Conservation (phyloP, 2,797 vertebrate species). For the Enteromius anoplus region DNA sequence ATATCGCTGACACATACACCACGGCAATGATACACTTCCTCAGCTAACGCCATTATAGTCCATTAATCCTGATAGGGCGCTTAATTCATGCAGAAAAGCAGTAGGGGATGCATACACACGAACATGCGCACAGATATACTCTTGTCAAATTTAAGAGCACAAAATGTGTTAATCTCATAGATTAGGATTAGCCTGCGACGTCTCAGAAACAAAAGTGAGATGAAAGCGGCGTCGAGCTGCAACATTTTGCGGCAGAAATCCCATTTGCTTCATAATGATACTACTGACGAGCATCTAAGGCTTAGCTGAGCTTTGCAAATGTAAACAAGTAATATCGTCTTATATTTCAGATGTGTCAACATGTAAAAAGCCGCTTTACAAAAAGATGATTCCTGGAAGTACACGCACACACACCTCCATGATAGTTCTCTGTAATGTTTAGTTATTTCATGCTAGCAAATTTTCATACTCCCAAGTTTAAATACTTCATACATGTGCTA, state of each 20-base stretch:
- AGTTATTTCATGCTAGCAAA: too few species aligned
- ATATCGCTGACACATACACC: conserved; percentile 34
- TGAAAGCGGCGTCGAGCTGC: conserved; percentile 26
- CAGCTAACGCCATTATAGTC: conserved; percentile 42
- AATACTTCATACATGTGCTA: conserved; percentile 4
- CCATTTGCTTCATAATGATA: conserved; percentile 49
- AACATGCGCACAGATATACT: conserved; percentile 33
- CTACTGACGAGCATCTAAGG: conserved; percentile 48
- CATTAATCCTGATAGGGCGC: conserved; percentile 40
- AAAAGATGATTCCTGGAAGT: not conserved
- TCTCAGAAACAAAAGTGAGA: conserved; percentile 49
- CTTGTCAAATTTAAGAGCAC: conserved; percentile 26
- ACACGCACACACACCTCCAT: not conserved
- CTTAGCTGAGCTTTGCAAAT: conserved; percentile 42
- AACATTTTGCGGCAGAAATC: conserved; percentile 49
- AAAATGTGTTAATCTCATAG: conserved; percentile 46
- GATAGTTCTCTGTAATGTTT: too few species aligned
- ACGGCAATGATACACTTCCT: conserved; percentile 31
- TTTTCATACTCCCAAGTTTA: not conserved
- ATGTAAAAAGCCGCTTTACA: conserved; percentile 7
- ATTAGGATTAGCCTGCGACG: conserved; percentile 48
- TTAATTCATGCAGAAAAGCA: conserved; percentile 32
- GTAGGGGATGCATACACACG: not conserved
- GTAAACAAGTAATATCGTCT: conserved; percentile 27
- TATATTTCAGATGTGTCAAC: not conserved